Percentiles rank a stretch among this genome's conserved stretches.
Conservation (phyloP, 2,888 invertebrate species). For the Serripes groenlandicus region DNA sequence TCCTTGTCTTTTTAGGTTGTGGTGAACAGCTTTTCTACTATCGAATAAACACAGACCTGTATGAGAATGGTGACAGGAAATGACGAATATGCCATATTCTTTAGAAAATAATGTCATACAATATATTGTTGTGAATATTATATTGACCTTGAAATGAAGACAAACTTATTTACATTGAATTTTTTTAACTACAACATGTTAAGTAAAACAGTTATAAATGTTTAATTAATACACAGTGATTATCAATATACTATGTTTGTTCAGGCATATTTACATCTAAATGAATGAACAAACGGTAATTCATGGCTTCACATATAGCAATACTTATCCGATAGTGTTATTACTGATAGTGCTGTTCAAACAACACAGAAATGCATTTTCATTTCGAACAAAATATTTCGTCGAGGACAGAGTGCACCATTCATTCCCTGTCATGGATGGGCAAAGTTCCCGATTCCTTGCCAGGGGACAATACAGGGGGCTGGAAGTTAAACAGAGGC, state of each 20-base stretch:
- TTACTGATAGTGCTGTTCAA: no score
- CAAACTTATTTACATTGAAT: neutral
- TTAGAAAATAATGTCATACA: no score
- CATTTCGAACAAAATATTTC: slow-evolving; percentile 97
- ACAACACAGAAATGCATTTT: slow-evolving; percentile 93
- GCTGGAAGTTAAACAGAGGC: slow-evolving; percentile 97
- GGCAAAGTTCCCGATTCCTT: slow-evolving; percentile 98
- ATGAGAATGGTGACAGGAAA: neutral
- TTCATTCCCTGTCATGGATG: slow-evolving; percentile 99
- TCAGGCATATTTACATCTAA: neutral
- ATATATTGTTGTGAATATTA: neutral
- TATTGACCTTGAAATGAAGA: neutral
- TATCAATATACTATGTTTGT: neutral
- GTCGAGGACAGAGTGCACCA: slow-evolving; percentile 97
- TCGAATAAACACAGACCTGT: neutral
- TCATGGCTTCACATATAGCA: neutral
- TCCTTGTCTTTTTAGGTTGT: no score
- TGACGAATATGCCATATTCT: neutral
- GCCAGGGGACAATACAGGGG: slow-evolving; percentile 93
- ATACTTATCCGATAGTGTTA: no score
- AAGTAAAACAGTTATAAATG: neutral
- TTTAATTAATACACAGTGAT: neutral
- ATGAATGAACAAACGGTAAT: neutral
- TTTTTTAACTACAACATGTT: neutral
- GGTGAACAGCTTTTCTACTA: no score